Evolutionary conservation across 1,140 invertebrate genomes (phyloP).

Genomic region (Bathynomus jamesi): DNA sequence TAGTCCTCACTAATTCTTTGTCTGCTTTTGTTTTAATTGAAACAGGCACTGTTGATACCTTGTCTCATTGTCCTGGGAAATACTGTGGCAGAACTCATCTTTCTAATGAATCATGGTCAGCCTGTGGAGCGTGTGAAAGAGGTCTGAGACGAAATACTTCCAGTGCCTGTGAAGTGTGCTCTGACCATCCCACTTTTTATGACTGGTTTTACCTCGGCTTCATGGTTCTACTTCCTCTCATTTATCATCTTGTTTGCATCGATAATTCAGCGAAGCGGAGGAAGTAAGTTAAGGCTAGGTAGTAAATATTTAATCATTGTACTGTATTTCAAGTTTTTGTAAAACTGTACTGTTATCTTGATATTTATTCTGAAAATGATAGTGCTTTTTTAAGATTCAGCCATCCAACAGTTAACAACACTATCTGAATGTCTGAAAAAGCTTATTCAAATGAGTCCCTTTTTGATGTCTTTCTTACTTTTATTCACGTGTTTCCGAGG

Average conservation of each 20-base stretch:
- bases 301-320: too few species aligned
- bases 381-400: too few species aligned
- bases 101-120: constrained; percentile 50
- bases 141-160: constrained; percentile 52
- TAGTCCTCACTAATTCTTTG: too few species aligned
- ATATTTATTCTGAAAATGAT: too few species aligned
- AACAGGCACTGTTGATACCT: constrained; percentile 22
- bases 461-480: too few species aligned
- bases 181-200: constrained; percentile 68
- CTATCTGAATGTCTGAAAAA: too few species aligned
- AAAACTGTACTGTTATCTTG: too few species aligned
- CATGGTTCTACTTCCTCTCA: constrained; percentile 74
- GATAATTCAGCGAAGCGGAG: constrained; percentile 68
- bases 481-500: too few species aligned
- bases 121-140: constrained; percentile 76
- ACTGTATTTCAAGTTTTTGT: too few species aligned
- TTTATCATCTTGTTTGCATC: constrained; percentile 86
- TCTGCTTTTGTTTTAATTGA: too few species aligned
- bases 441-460: too few species aligned
- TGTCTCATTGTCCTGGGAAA: constrained; percentile 36
- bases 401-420: too few species aligned
- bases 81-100: constrained; percentile 38
- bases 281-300: constrained; percentile 52
- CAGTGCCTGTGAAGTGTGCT: constrained; percentile 67
- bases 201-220: constrained; percentile 91